Conservation (phyloP, 2,888 invertebrate species). For the Drosophila atroscutellata region DNA sequence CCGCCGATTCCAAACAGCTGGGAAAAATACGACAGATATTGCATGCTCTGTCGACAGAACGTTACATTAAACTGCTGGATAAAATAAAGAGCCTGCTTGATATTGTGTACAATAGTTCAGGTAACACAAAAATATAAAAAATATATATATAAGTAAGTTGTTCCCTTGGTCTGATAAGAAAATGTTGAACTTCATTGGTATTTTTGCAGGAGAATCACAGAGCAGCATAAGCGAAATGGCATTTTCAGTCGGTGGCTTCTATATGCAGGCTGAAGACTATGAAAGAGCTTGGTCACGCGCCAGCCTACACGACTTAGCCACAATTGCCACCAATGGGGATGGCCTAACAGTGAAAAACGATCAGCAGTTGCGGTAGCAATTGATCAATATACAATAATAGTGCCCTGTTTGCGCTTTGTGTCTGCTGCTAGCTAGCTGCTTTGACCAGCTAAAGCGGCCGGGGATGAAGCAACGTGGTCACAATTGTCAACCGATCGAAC, state of each 20-base stretch:
- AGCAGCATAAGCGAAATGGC: background rate
- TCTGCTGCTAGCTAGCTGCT: conserved; percentile 59
- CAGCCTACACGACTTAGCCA: conserved; percentile 71
- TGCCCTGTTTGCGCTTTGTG: conserved; percentile 62
- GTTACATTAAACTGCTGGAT: conserved; percentile 1
- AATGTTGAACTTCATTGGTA: background rate
- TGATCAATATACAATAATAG: conserved; percentile 72
- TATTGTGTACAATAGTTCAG: background rate
- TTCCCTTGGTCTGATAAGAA: background rate
- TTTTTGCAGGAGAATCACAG: conserved; percentile 18
- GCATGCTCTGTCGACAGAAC: background rate
- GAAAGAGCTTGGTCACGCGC: conserved; percentile 81
- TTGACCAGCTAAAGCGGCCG: conserved; percentile 41
- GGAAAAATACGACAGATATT: conserved; percentile 68
- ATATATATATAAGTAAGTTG: background rate
- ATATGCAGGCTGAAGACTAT: conserved; percentile 56
- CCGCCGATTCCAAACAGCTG: conserved; percentile 71
- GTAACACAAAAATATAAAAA: background rate
- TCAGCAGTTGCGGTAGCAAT: conserved; percentile 66
- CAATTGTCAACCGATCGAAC: conserved; percentile 55
- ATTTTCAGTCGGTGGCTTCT: conserved; percentile 14
- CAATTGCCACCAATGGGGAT: conserved; percentile 76
- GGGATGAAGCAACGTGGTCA: conserved; percentile 24
- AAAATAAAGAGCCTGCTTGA: background rate
- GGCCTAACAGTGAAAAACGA: conserved; percentile 25